phyloP scores from a whole-genome alignment of 2,113 vertebrate species.

The Struthio camelus region DNA sequence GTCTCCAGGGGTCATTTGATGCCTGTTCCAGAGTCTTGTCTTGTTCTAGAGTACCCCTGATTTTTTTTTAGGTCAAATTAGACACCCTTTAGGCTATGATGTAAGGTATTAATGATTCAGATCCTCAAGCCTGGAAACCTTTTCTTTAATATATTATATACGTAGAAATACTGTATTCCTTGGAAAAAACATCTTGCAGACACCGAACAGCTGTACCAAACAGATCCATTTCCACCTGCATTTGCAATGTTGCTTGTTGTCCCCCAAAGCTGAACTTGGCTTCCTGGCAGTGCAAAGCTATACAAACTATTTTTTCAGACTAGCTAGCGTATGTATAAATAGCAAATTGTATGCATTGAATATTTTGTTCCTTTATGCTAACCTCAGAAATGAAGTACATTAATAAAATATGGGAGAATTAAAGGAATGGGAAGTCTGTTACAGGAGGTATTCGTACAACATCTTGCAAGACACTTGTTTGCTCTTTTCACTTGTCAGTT shows the following conservation, averaged over 20 bases:
- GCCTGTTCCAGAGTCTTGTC: neutral
- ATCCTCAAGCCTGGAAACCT: neutral
- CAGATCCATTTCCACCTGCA: conserved; percentile 18
- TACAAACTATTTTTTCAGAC: neutral
- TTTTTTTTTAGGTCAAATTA: neutral
- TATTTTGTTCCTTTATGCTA: neutral
- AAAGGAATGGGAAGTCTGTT: neutral
- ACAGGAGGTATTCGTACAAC: neutral
- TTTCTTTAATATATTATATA: neutral
- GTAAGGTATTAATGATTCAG: neutral
- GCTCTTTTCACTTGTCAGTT: neutral
- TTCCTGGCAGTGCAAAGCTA: neutral
- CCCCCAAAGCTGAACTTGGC: neutral
- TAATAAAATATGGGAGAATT: neutral
- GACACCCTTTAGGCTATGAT: neutral
- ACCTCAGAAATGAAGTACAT: neutral
- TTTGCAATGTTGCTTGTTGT: neutral
- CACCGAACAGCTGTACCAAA: neutral
- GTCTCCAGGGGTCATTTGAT: neutral
- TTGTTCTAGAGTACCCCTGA: neutral
- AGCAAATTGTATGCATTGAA: neutral
- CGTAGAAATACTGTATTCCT: neutral
- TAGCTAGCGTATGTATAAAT: neutral
- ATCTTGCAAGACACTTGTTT: neutral
- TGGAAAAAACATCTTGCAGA: neutral